Percentiles rank a stretch among this genome's conserved stretches.
Conservation (phyloP, 2,113 vertebrate genomes). For the Vicugna pacos region DNA sequence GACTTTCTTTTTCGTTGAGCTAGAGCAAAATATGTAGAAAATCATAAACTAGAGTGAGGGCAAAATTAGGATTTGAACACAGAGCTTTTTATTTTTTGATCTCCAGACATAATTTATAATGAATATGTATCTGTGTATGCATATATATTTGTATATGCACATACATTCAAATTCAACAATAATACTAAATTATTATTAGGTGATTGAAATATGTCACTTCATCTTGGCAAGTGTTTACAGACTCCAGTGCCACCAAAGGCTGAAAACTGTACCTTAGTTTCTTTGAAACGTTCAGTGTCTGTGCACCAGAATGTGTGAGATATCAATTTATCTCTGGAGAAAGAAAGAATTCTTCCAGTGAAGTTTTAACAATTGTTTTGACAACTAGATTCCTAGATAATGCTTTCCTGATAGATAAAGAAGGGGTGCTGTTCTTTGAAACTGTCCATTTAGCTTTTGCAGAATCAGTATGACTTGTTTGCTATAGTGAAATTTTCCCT, state of each 20-base stretch:
- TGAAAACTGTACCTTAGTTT: neutral
- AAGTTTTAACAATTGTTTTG: constrained; percentile 34
- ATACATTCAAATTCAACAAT: neutral
- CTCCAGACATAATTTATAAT: neutral
- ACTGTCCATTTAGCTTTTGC: constrained; percentile 3
- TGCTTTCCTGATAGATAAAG: constrained; percentile 19
- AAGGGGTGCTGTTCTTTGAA: constrained; percentile 11
- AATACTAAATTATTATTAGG: neutral
- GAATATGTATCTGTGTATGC: neutral
- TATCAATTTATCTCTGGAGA: constrained; percentile 31
- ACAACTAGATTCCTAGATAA: neutral
- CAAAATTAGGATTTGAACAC: neutral
- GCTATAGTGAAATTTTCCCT: neutral
- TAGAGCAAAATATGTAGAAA: neutral
- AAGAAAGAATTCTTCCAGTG: constrained; percentile 3
- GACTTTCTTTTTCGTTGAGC: neutral
- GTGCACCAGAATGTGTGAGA: neutral
- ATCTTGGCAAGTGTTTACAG: neutral
- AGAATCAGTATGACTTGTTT: neutral
- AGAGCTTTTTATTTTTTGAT: neutral
- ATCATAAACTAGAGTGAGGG: neutral
- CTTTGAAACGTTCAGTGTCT: neutral
- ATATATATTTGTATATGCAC: neutral
- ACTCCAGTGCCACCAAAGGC: neutral
- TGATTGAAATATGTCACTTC: neutral